Conservation (phyloP, 2,797 vertebrate species). For the Anas flavirostris region DNA sequence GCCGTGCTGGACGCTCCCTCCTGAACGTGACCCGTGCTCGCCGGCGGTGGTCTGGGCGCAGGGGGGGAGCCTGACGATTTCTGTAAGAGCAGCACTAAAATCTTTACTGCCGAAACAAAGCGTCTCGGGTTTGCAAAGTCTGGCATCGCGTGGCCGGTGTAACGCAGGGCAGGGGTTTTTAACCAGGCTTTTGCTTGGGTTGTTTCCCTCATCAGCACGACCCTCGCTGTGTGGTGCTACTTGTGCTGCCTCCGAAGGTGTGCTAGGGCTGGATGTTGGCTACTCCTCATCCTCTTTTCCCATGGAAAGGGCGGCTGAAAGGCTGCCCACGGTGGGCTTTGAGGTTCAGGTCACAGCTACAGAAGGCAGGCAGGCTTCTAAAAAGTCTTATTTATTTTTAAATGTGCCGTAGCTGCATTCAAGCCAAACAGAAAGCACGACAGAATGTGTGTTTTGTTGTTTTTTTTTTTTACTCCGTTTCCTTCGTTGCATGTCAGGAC, state of each 20-base stretch:
- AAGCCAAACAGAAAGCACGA: not conserved
- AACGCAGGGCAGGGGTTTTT: too few relatives aligned
- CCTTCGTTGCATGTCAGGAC: fast-evolving
- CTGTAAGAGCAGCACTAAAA: not conserved
- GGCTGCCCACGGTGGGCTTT: fast-evolving
- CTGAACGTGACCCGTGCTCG: too few relatives aligned
- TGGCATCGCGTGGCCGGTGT: fast-evolving
- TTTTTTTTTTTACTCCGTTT: not conserved
- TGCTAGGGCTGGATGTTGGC: fast-evolving
- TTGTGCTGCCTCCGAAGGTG: not conserved
- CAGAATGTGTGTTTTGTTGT: not conserved
- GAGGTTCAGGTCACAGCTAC: not conserved
- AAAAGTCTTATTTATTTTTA: too few relatives aligned
- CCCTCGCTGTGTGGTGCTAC: not conserved
- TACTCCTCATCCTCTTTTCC: not conserved
- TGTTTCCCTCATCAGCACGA: not conserved
- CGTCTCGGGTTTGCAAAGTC: not conserved
- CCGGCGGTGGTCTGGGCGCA: not conserved
- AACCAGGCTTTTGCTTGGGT: fast-evolving
- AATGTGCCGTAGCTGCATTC: not conserved
- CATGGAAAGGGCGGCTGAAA: not conserved
- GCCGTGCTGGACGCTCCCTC: not conserved
- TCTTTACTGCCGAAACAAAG: not conserved
- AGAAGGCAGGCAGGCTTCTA: not conserved
- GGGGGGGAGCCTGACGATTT: not conserved